Base-by-base conservation (phyloP, 2,888 invertebrate species). In the Andrena camellia region DNA sequence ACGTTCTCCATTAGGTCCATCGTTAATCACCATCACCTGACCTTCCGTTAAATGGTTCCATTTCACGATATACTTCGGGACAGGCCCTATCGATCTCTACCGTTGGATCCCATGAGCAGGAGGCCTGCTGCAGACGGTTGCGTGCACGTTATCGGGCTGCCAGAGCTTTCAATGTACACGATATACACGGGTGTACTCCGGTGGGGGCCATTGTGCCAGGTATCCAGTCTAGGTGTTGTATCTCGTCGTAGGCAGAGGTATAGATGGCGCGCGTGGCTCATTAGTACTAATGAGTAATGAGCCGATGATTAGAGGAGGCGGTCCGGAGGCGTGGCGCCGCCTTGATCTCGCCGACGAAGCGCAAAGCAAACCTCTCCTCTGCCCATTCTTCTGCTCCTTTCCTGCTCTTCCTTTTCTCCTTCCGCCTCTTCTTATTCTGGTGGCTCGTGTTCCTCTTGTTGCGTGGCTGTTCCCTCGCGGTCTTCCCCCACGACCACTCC, bases 201-300 rank as follows among this genome's bases (percentile, higher is more conserved):
- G 57, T 29, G 66, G 72, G 78, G 60, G 60, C 68, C 71, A 83
- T 86, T 78, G 76, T 72, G 64, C 73, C 76, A 66, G 78, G 57
- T 60, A 80, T 80, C 50, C 72, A 29, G 63, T 50, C 83, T 80
- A 86, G 85, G 86, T 83, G 86, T 86, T 85, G 79, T 60, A 67
- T 42, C 66, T 74, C 75, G 78, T 85, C 78, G 63, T 77, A 72
- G 72, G 76, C 62, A 79, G 70, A 70, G 81, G 78, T 88, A 89
- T 78, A 84, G 87, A 90, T 86, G 90, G 91, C 91, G 91, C 93
- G 90, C 93, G 94, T 90, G 91, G 91, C 93, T 94, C 94, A 94
- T 94, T 94, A 94, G 93, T 77, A 87, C 92, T 94, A 94, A 94
- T 94, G 94, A 94, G 93, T 93, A 94, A 94, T 93, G 94, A 94